Evolutionary conservation across 2,888 invertebrate genomes (phyloP), one percentile per base, ranked within the genome.

Genomic region (Drosophila antonietae): DNA sequence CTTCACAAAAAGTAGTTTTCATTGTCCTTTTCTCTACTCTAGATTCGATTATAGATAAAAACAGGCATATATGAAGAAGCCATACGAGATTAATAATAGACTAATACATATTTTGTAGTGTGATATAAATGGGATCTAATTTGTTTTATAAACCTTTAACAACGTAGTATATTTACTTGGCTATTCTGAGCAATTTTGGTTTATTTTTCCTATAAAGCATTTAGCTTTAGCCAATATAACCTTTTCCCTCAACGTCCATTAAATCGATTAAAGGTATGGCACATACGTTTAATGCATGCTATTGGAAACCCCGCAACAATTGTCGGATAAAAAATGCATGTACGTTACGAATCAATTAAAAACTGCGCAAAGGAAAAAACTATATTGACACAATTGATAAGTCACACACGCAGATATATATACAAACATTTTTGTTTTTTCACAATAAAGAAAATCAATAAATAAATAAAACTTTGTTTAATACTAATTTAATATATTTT

Each of bases 221-320:
- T 47, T 7, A 47, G n/a, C 31, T 39, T n/a, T 10, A 18, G 57
- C 51, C 39, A 23, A 53, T 33, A 65, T 37, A 65, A 33, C 46
- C 56, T 69, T 58, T 23, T 43, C 18, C 18, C 43, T 10, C 18
- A 43, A 18, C 18, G 18, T 28, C 41, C 18, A 14, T 62, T 75
- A 55, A 81, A 81, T 78, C 84, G 66, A 78, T 87, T 81, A 75
- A 73, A 68, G 65, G 66, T 53, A 68, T 74, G 73, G 65, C 83
- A 55, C 63, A 63, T 60, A 74, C 68, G 69, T 78, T 78, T 37
- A 78, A 75, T 78, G 65, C 39, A 72, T 68, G 65, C 56, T 66
- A 60, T 66, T 12, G 51, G 55, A 33, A 28, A 52, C 23, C 60
- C 66, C 35, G 47, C 71, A 66, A 6, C 20, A 44, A 20, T 20